phyloP scores from a whole-genome alignment of 2,113 vertebrate genomes.

The Rynchops niger region DNA sequence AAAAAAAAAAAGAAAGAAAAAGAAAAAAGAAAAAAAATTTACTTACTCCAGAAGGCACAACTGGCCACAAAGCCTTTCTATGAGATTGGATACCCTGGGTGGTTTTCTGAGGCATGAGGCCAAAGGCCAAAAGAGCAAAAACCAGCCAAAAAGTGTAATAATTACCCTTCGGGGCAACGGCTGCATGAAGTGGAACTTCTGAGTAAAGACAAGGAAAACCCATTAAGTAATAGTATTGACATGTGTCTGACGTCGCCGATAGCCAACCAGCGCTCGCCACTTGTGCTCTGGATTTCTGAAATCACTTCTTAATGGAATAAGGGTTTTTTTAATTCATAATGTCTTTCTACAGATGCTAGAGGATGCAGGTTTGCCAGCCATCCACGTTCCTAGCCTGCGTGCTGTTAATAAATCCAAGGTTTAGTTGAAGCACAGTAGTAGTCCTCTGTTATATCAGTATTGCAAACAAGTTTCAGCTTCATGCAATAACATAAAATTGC shows the following conservation, averaged over 20 bases:
- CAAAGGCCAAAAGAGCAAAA: conserved; percentile 66
- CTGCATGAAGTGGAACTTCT: conserved; percentile 52
- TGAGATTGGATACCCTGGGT: conserved; percentile 34
- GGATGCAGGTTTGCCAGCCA: conserved; percentile 30
- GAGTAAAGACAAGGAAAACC: conserved; percentile 65
- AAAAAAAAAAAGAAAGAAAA: no score
- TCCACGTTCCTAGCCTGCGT: not conserved
- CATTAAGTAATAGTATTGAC: conserved; percentile 62
- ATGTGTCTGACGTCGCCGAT: conserved; percentile 5
- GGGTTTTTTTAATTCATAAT: not conserved
- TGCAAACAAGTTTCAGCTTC: not conserved
- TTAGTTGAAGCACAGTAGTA: not conserved
- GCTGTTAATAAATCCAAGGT: not conserved
- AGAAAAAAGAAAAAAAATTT: not conserved
- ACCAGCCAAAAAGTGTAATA: conserved; percentile 67
- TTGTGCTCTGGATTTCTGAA: conserved; percentile 32
- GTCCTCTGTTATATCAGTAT: not conserved
- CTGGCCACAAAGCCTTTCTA: conserved; percentile 39
- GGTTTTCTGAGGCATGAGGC: conserved; percentile 48
- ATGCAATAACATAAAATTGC: not conserved
- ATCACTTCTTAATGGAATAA: conserved; percentile 39
- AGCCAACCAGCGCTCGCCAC: conserved; percentile 32
- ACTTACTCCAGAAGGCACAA: conserved; percentile 13
- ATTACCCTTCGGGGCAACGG: conserved; percentile 31
- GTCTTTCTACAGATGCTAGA: conserved; percentile 16